These are phyloP conservation scores for Germaria angustata DNA, from an alignment of 2,888 invertebrate species.

Conservation along the genomic window DNA sequence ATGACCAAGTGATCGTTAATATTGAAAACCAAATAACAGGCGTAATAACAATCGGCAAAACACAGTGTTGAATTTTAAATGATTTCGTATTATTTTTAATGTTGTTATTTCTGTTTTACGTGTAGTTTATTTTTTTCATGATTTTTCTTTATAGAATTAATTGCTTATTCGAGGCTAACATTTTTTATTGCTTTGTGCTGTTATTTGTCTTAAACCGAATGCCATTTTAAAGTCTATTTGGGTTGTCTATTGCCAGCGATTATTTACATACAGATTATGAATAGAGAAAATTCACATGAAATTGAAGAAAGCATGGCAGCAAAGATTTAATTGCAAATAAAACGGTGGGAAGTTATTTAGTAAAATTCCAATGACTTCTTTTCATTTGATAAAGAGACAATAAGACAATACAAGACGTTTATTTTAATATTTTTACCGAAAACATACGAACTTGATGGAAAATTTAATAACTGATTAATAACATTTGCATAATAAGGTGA, in stretches of 20 bases:
- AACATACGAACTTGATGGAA: not conserved
- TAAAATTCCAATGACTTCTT: slow-evolving; percentile 5
- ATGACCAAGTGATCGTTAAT: slow-evolving; percentile 67
- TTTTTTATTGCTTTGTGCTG: slow-evolving; percentile 32
- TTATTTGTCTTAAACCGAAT: slow-evolving; percentile 30
- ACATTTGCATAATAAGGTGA: not conserved
- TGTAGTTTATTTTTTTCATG: slow-evolving; percentile 1
- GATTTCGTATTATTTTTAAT: not conserved
- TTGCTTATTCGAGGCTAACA: slow-evolving; percentile 39
- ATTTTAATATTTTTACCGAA: slow-evolving; percentile 26
- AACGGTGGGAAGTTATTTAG: slow-evolving; percentile 20
- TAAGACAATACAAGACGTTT: slow-evolving; percentile 12
- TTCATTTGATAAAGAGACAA: not conserved
- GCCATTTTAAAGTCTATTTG: slow-evolving; percentile 41
- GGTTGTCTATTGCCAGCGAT: slow-evolving; percentile 43
- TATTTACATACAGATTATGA: slow-evolving; percentile 26
- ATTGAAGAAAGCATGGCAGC: not conserved
- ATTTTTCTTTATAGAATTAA: slow-evolving; percentile 15
- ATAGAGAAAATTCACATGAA: slow-evolving; percentile 16
- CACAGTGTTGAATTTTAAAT: slow-evolving; percentile 43
- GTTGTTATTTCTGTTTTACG: slow-evolving; percentile 1
- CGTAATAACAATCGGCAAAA: slow-evolving; percentile 28
- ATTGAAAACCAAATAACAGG: slow-evolving; percentile 64
- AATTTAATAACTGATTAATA: not conserved
- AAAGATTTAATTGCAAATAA: slow-evolving; percentile 20